These are phyloP conservation scores for Venturia canescens DNA, from an alignment of 1,140 invertebrate species.

Conservation along the genomic window DNA sequence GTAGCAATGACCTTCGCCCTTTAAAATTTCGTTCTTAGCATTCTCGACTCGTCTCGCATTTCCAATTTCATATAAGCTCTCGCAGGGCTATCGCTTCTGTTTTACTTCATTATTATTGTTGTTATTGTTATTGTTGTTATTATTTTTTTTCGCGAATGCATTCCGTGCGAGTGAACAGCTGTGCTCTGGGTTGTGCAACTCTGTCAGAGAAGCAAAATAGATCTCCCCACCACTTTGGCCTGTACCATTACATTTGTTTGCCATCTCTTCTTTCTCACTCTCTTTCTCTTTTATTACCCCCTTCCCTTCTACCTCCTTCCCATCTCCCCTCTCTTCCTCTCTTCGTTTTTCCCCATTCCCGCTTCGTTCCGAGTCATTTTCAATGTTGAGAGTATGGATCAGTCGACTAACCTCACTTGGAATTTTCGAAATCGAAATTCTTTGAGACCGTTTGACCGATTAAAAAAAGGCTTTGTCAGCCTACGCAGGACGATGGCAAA, in stretches of 20 bases:
- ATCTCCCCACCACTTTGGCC: conserved; percentile 36
- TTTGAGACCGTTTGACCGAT: too few relatives aligned
- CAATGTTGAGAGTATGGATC: too few relatives aligned
- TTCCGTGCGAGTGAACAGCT: conserved; percentile 50
- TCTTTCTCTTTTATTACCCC: conserved; percentile 14
- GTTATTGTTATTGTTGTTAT: not conserved
- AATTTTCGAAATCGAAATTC: too few relatives aligned
- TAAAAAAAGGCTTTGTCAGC: too few relatives aligned
- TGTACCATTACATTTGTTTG: conserved; percentile 19
- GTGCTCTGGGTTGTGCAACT: conserved; percentile 49
- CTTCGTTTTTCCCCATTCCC: not conserved
- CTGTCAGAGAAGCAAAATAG: conserved; percentile 44
- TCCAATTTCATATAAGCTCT: not conserved
- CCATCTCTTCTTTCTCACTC: not conserved
- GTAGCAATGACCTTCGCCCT: conserved; percentile 24
- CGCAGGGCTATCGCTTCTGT: not conserved
- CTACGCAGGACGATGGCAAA: too few relatives aligned
- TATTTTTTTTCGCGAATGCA: conserved; percentile 29
- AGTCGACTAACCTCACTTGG: too few relatives aligned
- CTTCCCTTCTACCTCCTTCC: not conserved
- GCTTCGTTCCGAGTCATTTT: conserved; percentile 46
- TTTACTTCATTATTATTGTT: not conserved
- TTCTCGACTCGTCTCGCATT: not conserved
- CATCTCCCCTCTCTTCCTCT: conserved; percentile 6
- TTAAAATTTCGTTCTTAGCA: not conserved